Evolutionary conservation across 2,797 vertebrate genomes (phyloP).

Genomic region (Falco concolor): DNA sequence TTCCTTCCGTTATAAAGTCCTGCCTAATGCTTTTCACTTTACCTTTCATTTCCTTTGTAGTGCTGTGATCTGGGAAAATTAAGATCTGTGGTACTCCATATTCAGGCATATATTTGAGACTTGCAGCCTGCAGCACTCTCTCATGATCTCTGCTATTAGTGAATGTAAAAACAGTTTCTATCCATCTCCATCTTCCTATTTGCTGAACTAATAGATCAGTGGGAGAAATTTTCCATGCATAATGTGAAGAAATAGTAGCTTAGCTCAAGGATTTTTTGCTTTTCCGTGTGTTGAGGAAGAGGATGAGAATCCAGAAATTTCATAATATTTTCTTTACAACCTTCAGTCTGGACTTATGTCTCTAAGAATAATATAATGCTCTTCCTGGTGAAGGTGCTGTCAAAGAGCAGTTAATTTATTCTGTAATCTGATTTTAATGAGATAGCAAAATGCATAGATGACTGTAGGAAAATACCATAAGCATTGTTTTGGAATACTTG

Average conservation of each 20-base stretch:
- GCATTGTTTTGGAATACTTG: neutral
- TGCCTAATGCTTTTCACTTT: constrained; percentile 54
- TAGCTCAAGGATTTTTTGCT: constrained; percentile 16
- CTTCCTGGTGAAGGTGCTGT: neutral
- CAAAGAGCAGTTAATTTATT: neutral
- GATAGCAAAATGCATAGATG: neutral
- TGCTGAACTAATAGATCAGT: constrained; percentile 37
- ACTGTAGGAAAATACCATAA: neutral
- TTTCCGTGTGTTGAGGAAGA: neutral
- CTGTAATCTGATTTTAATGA: neutral
- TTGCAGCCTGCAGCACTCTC: constrained; percentile 40
- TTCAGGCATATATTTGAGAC: constrained; percentile 24
- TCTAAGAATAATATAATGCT: neutral
- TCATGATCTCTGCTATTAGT: constrained; percentile 38
- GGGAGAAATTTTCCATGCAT: constrained; percentile 23
- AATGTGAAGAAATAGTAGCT: constrained; percentile 16
- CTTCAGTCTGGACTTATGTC: neutral
- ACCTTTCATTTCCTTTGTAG: constrained; percentile 54
- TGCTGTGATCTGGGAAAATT: constrained; percentile 53
- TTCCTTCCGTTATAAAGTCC: constrained; percentile 40
- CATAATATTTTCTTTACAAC: neutral
- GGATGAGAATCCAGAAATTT: neutral
- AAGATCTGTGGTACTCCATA: constrained; percentile 30
- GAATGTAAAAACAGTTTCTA: constrained; percentile 30
- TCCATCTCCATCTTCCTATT: constrained; percentile 8